Percentiles rank a stretch among this genome's conserved stretches.
Conservation (phyloP, 1,140 invertebrate genomes). For the Procambarus clarkii region DNA sequence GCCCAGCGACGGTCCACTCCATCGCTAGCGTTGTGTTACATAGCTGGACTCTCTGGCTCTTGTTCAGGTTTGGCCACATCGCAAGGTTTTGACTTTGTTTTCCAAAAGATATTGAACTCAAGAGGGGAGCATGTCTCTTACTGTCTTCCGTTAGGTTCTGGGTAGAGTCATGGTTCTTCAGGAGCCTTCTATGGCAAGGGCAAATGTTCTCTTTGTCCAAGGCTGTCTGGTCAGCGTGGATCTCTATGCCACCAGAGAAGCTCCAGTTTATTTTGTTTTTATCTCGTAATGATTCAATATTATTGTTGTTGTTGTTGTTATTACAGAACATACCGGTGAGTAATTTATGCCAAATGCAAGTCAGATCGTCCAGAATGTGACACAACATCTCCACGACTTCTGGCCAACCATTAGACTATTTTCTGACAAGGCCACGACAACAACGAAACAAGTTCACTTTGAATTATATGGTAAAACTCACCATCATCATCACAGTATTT, state of each 20-base stretch:
- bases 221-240: background rate
- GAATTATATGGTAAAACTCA: too few relatives aligned
- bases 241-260: background rate
- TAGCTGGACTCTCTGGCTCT: slow-evolving; percentile 59
- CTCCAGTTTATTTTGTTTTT: background rate
- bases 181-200: background rate
- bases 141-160: background rate
- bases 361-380: slow-evolving; percentile 41
- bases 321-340: slow-evolving; percentile 62
- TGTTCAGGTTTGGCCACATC: slow-evolving; percentile 61
- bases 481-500: too few relatives aligned
- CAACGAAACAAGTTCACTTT: background rate
- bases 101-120: slow-evolving; percentile 8
- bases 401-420: background rate
- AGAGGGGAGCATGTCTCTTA: background rate
- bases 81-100: background rate
- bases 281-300: slow-evolving; percentile 42
- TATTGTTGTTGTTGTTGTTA: slow-evolving; percentile 54
- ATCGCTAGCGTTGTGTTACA: slow-evolving; percentile 58
- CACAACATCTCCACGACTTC: slow-evolving; percentile 55
- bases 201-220: background rate
- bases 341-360: slow-evolving; percentile 12
- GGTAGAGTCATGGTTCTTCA: background rate
- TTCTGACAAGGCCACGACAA: background rate
- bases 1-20: slow-evolving; percentile 61